A percentile compares a stretch with the other conserved stretches of the same genome.
These are phyloP conservation scores for Taenaris catops DNA, from an alignment of 2,888 invertebrate genomes.

Conservation along the genomic window DNA sequence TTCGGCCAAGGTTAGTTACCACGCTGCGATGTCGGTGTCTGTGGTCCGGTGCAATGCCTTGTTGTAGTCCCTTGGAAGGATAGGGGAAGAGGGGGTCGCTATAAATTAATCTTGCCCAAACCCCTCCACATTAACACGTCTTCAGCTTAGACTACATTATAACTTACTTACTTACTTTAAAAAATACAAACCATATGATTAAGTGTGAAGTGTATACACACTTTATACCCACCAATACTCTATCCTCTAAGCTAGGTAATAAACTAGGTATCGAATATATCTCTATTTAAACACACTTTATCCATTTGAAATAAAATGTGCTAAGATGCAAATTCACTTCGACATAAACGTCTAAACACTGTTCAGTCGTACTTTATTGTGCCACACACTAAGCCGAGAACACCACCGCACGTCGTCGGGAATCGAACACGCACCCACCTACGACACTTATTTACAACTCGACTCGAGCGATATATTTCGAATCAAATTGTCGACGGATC, in stretches of 20 bases:
- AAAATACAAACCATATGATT: too few relatives aligned
- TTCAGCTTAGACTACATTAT: too few relatives aligned
- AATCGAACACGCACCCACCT: slow-evolving; percentile 58
- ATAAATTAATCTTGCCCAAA: too few relatives aligned
- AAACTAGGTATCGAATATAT: not conserved
- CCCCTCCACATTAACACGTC: too few relatives aligned
- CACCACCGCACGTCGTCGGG: slow-evolving; percentile 48
- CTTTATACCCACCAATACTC: too few relatives aligned
- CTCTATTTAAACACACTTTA: slow-evolving; percentile 8
- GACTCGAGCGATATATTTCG: slow-evolving; percentile 59
- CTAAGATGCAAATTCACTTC: slow-evolving; percentile 20
- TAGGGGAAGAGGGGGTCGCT: too few relatives aligned
- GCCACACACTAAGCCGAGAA: slow-evolving; percentile 45
- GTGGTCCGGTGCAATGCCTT: too few relatives aligned
- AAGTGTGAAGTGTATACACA: too few relatives aligned
- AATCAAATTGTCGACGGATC: slow-evolving; percentile 70
- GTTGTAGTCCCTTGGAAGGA: too few relatives aligned
- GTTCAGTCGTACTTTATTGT: slow-evolving; percentile 27
- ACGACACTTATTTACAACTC: slow-evolving; percentile 61
- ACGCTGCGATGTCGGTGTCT: too few relatives aligned
- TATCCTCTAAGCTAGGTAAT: not conserved
- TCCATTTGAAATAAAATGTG: slow-evolving; percentile 19
- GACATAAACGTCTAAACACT: slow-evolving; percentile 27
- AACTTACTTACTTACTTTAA: too few relatives aligned
- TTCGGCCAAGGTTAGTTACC: too few relatives aligned